A percentile compares a stretch with the other conserved stretches of the same genome.
Evolutionary conservation across 2,113 vertebrate species (phyloP).

Genomic region (Pagrus major): DNA sequence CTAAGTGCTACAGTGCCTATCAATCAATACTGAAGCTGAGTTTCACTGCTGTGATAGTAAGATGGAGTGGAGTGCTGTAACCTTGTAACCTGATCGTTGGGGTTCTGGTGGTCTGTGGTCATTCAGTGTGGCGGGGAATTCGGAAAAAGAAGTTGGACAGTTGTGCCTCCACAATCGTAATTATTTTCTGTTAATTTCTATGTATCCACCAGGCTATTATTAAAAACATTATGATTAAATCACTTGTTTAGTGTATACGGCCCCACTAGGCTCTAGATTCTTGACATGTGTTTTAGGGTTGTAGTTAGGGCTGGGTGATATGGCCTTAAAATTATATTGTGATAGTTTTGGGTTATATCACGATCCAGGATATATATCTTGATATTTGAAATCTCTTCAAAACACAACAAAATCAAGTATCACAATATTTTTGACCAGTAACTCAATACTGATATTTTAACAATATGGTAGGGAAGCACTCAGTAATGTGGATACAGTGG

Average conservation of each 20-base stretch:
- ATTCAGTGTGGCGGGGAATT: constrained; percentile 26
- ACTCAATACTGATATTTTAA: too few relatives aligned
- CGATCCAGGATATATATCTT: too few relatives aligned
- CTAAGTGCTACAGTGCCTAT: constrained; percentile 62
- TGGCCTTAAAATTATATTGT: too few relatives aligned
- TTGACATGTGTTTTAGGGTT: background rate
- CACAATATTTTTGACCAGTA: too few relatives aligned
- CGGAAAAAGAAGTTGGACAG: constrained; percentile 26
- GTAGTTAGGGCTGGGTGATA: too few relatives aligned
- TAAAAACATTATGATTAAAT: background rate
- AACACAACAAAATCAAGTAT: too few relatives aligned
- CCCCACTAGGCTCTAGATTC: background rate
- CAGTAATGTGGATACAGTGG: too few relatives aligned
- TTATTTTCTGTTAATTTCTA: background rate
- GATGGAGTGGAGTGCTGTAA: constrained; percentile 56
- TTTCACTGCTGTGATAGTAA: constrained; percentile 49
- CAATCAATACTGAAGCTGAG: constrained; percentile 63
- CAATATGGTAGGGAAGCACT: too few relatives aligned
- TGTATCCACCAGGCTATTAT: background rate
- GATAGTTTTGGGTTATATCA: too few relatives aligned
- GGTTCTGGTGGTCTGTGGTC: constrained; percentile 57
- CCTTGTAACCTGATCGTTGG: constrained; percentile 68
- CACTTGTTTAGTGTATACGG: background rate
- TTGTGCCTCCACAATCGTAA: background rate
- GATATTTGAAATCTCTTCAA: too few relatives aligned